Base-by-base conservation (phyloP, 2,113 vertebrate genomes). In the Ophthalmolycus amberensis region DNA sequence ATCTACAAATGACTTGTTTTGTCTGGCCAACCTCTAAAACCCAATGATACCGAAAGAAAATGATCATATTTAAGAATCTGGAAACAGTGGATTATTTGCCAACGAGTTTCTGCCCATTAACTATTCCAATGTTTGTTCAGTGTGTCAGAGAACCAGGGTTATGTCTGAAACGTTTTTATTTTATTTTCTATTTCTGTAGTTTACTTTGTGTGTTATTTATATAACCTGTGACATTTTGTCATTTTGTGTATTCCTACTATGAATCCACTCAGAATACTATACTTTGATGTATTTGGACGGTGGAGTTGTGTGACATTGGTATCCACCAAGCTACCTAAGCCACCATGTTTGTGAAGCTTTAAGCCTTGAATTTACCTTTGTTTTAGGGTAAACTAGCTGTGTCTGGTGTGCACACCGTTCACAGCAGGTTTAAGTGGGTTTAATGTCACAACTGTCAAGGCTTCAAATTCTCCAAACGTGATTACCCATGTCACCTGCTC, bases 401-500 rank as follows among this genome's bases (percentile, higher is more conserved):
- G 56, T 42, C 65, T 73, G 40, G 38, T 59, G 5, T 22, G 16
- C 50, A 6, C 79, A 48, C 7, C 3, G 50, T 46, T 71, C 58
- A 25, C 85, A 32, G 65, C 78, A 42, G 77, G 63, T 75, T 56
- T 46, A 72, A 48, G 56, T 71, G 71, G 25, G 79, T 82, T 84
- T 80, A 82, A 77, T 77, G 46, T 34, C 64, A 34, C 58, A 20
- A 22, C 74, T 50, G 76, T 85, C 71, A 60, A 75, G 79, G 67
- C 85, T 75, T 85, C 79, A 85, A 54, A 77, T 70, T 79, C 75
- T 64, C 62, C 44, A 22, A 42, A 22, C 76, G 71, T 90, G 87
- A 94, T 91, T 71, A 83, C 66, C 62, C 72, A 4, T 67, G 87
- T 88, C 85, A 83, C 67, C 82, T 80, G 76, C 62, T 70, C 70